Percentiles rank a stretch among this genome's conserved stretches.
Evolutionary conservation across 2,888 invertebrate genomes (phyloP).

Genomic region (Meta bourneti): DNA sequence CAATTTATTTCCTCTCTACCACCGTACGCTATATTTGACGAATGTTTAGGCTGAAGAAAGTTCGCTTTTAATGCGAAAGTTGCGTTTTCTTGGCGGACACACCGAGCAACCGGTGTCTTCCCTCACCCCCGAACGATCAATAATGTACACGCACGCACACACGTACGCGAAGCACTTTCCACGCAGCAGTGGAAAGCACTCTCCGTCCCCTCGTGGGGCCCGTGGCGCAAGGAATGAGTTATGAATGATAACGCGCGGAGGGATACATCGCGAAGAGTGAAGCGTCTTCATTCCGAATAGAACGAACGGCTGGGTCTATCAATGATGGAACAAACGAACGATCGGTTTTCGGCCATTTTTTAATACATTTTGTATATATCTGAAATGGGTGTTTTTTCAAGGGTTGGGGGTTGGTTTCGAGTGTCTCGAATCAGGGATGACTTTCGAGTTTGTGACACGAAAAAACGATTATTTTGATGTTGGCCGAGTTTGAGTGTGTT

Average conservation of each 20-base stretch:
- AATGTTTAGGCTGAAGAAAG: no score
- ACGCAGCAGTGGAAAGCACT: constrained; percentile 43
- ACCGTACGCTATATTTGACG: no score
- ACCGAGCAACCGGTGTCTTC: constrained; percentile 66
- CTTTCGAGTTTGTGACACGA: no score
- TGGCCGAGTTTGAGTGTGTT: no score
- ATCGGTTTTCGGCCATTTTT: constrained; percentile 52
- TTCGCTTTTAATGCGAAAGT: neutral
- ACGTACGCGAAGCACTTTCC: constrained; percentile 2
- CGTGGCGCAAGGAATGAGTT: constrained; percentile 70
- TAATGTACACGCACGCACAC: constrained; percentile 34
- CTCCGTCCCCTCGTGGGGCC: constrained; percentile 26
- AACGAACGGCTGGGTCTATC: constrained; percentile 47
- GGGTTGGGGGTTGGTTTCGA: no score
- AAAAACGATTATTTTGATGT: no score
- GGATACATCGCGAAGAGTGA: constrained; percentile 56
- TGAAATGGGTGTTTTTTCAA: no score
- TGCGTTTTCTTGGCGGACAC: constrained; percentile 16
- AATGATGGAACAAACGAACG: constrained; percentile 65
- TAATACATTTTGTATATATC: constrained; percentile 29
- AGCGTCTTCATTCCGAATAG: constrained; percentile 63
- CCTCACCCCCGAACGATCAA: constrained; percentile 38
- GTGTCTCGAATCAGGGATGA: no score
- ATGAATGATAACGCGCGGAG: constrained; percentile 68
- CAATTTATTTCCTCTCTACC: no score